Evolutionary conservation across 1,140 invertebrate species (phyloP), one percentile per base, ranked within the genome.

Genomic region (Cydia pomonella): DNA sequence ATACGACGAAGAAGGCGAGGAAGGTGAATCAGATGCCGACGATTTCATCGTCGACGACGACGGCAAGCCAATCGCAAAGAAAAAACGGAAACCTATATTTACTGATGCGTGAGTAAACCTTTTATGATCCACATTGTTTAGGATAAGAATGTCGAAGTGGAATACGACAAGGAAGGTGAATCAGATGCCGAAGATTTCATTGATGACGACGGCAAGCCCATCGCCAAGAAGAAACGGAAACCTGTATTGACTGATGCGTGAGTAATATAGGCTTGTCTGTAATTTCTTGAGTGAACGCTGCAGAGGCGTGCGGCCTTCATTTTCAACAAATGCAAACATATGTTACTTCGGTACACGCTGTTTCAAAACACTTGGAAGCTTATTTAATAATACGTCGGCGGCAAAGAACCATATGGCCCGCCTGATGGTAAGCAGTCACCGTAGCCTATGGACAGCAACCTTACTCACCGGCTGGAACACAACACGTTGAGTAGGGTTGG

Each of bases 11-110:
- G 96, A 96, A 59, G 96, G 95, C 76, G 96, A 96, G 44, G 97
- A 97, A 77, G 95, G 95, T 59, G 96, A 97, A 75, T 97, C 96
- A 0, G 98, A 99, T 93, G 96, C 96, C 10, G 98, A 99, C 94
- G 98, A 98, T 90, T 99, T 99, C 90, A 99, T 99, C 89, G 99
- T 99, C 3, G 98, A 99, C 87, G 98, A 99, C 87, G 97, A 99
- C 85, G 98, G 98, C 1, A 95, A 96, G 78, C 98, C 98, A 0
- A 98, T 99, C 74, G 95, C 96, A 18, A 96, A 96, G 79, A 97
- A 97, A 90, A 98, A 97, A 93, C 95, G 97, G 69, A 97, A 96
- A 86, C 97, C 95, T 21, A 97, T 98, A 78, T 98, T 98, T 85
- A 96, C 96, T 71, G 98, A 99, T 94, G 96, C 97, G 95, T 97